A percentile compares a stretch with the other conserved stretches of the same genome.
These are phyloP conservation scores for Sarcoramphus papa DNA, from an alignment of 2,797 vertebrate species.

Conservation along the genomic window DNA sequence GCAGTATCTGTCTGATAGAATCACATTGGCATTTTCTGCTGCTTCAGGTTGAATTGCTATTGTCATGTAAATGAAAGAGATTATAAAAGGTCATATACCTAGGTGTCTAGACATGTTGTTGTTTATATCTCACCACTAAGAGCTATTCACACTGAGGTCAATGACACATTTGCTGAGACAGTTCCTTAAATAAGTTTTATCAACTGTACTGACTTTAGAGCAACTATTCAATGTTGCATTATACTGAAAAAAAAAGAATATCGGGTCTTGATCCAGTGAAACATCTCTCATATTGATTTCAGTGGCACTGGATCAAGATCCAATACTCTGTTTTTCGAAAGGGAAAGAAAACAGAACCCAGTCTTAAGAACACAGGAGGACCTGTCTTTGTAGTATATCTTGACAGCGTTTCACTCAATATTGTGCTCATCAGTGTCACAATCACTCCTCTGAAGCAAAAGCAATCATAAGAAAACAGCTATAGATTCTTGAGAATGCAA, in stretches of 20 bases:
- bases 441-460: background rate
- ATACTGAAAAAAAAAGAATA: background rate
- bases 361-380: background rate
- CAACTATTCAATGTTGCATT: background rate
- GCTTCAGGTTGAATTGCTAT: background rate
- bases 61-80: background rate
- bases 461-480: background rate
- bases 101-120: background rate
- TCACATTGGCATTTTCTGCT: background rate
- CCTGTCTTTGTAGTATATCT: background rate
- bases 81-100: background rate
- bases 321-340: background rate
- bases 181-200: background rate
- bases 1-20: background rate
- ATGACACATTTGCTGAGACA: background rate
- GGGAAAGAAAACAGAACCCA: background rate
- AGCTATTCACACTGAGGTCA: background rate
- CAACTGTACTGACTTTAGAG: background rate
- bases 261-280: background rate
- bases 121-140: background rate
- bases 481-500: background rate
- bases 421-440: background rate
- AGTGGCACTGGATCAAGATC: background rate
- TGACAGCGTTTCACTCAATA: background rate
- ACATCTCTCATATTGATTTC: background rate